Percentiles rank a stretch among this genome's conserved stretches.
Conservation (phyloP, 1,140 invertebrate genomes). For the Drosophila pectinifera region DNA sequence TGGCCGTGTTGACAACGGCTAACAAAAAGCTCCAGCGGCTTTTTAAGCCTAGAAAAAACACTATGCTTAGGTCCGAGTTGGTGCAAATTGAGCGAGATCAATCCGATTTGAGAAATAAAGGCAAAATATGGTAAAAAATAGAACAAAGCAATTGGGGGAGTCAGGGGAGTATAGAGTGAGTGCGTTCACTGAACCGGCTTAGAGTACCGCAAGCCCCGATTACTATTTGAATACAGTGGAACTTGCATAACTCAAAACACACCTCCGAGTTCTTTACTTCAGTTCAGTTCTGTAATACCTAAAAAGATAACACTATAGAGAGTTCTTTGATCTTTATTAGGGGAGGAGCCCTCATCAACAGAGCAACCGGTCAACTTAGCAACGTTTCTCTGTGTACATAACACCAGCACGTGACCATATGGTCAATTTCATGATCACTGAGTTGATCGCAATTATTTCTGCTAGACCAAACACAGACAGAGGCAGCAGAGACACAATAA, state of each 20-base stretch:
- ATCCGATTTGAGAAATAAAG: not conserved
- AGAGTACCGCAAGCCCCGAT: constrained; percentile 65
- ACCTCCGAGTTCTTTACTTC: too few species aligned
- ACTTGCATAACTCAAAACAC: not conserved
- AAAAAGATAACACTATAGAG: not conserved
- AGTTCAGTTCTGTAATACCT: not conserved
- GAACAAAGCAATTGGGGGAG: not conserved
- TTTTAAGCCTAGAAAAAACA: constrained; percentile 23
- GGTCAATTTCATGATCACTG: constrained; percentile 31
- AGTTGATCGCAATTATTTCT: constrained; percentile 44
- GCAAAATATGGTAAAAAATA: constrained; percentile 1
- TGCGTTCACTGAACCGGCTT: constrained; percentile 60
- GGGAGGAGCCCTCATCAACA: not conserved
- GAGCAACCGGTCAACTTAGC: not conserved
- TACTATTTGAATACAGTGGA: constrained; percentile 11
- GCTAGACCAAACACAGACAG: constrained; percentile 30
- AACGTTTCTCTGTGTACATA: constrained; percentile 3
- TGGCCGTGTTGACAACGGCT: constrained; percentile 29
- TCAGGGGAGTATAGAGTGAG: not conserved
- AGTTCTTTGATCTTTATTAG: not conserved
- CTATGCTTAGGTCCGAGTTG: constrained; percentile 19
- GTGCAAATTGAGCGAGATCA: constrained; percentile 56
- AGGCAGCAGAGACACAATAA: constrained; percentile 3
- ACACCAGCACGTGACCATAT: constrained; percentile 49
- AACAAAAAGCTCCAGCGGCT: constrained; percentile 5